Evolutionary conservation across 2,113 vertebrate genomes (phyloP).

Genomic region (Acanthochromis polyacanthus): DNA sequence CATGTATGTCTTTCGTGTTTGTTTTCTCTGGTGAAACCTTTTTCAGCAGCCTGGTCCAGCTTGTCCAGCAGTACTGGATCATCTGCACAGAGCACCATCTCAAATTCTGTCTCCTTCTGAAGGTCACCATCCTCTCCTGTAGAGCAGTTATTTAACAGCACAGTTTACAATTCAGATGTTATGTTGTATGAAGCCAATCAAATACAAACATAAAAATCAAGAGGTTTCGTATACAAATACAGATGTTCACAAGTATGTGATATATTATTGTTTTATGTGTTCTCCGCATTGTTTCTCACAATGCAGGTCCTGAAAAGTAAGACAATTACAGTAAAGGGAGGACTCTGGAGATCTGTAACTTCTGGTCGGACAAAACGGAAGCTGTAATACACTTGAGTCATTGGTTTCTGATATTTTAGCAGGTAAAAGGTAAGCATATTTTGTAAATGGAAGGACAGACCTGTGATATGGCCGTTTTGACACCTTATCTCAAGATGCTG

Average conservation of each 20-base stretch:
- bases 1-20: background rate
- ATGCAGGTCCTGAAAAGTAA: no score
- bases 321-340: no score
- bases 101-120: slow-evolving; percentile 61
- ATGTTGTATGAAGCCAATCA: background rate
- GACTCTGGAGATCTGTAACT: no score
- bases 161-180: background rate
- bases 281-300: no score
- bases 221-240: background rate
- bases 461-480: slow-evolving; percentile 38
- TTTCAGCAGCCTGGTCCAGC: slow-evolving; percentile 78
- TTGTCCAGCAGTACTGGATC: slow-evolving; percentile 80
- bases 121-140: slow-evolving; percentile 33
- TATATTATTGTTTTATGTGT: no score
- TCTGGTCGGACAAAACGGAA: no score
- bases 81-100: slow-evolving; percentile 77
- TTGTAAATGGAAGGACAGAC: slow-evolving; percentile 35
- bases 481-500: slow-evolving; percentile 71
- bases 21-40: slow-evolving; percentile 69
- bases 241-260: no score
- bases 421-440: background rate
- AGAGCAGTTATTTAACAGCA: slow-evolving; percentile 13
- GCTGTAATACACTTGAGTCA: no score
- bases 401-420: background rate
- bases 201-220: background rate